phyloP scores from a whole-genome alignment of 2,113 vertebrate species.

The Seriola dumerili region DNA sequence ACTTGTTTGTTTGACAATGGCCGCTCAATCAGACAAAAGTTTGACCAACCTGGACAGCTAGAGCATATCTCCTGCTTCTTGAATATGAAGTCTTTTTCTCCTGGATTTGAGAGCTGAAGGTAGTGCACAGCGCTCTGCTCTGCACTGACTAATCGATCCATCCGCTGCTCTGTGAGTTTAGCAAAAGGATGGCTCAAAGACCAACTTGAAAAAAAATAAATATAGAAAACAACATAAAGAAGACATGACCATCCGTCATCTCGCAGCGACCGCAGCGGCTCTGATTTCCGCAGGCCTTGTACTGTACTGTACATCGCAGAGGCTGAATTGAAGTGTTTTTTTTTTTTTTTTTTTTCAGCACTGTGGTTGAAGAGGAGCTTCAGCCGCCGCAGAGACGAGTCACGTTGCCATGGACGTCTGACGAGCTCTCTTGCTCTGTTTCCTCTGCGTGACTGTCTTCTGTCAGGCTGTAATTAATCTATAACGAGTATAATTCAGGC shows the following conservation, averaged over 20 bases:
- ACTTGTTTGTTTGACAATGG: not conserved
- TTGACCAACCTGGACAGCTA: not conserved
- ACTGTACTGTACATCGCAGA: not conserved
- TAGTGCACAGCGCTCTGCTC: not conserved
- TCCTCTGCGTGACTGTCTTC: constrained; percentile 47
- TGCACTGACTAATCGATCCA: constrained; percentile 38
- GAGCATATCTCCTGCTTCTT: constrained; percentile 28
- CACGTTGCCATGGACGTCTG: constrained; percentile 27
- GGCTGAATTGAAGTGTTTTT: constrained; percentile 3
- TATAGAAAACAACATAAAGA: constrained; percentile 15
- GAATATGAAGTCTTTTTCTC: constrained; percentile 12
- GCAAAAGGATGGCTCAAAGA: constrained; percentile 37
- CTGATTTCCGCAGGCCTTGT: constrained; percentile 8
- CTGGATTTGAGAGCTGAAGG: constrained; percentile 27
- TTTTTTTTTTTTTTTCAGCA: constrained; percentile 7
- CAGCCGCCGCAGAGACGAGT: not conserved
- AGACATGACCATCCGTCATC: constrained; percentile 21
- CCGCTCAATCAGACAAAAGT: not conserved
- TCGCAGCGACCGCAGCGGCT: constrained; percentile 32
- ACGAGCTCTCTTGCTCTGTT: constrained; percentile 32
- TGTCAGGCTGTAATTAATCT: constrained; percentile 69
- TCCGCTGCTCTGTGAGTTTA: constrained; percentile 64
- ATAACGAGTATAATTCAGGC: constrained; percentile 54
- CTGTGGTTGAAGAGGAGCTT: constrained; percentile 21
- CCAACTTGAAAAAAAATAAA: not conserved